Conservation (phyloP, 2,113 vertebrate genomes). For the Corythaixoides concolor region DNA sequence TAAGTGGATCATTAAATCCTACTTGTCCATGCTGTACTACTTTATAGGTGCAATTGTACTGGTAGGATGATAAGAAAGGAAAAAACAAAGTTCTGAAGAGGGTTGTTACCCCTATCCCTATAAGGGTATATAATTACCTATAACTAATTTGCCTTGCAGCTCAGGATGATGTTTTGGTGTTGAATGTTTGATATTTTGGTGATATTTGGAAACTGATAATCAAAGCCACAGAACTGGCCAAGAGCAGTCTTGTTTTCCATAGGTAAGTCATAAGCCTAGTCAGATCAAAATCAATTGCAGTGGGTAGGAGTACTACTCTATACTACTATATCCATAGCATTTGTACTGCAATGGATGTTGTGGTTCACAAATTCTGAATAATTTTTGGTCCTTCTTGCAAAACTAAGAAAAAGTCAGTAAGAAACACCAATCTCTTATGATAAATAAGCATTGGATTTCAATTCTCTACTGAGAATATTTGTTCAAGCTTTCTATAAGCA, state of each 20-base stretch:
- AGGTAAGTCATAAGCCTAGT: neutral
- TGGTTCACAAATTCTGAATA: neutral
- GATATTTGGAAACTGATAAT: neutral
- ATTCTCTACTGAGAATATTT: neutral
- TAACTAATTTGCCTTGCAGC: neutral
- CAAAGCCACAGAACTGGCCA: neutral
- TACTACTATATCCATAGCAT: neutral
- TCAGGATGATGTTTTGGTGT: neutral
- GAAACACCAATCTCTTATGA: neutral
- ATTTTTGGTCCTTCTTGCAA: neutral
- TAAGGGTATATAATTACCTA: neutral
- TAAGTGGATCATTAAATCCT: neutral
- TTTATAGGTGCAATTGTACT: neutral
- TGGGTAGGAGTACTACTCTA: neutral
- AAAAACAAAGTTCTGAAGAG: neutral
- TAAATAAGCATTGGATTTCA: neutral
- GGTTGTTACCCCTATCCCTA: neutral
- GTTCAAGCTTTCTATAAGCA: neutral
- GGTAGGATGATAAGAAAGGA: neutral
- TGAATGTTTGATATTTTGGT: neutral
- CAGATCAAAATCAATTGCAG: neutral
- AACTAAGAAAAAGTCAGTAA: neutral
- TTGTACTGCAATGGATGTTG: neutral
- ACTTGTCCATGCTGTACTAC: neutral
- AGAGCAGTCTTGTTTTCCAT: neutral